Base-by-base conservation (phyloP, 2,797 vertebrate genomes). In the Eulemur mongoz region DNA sequence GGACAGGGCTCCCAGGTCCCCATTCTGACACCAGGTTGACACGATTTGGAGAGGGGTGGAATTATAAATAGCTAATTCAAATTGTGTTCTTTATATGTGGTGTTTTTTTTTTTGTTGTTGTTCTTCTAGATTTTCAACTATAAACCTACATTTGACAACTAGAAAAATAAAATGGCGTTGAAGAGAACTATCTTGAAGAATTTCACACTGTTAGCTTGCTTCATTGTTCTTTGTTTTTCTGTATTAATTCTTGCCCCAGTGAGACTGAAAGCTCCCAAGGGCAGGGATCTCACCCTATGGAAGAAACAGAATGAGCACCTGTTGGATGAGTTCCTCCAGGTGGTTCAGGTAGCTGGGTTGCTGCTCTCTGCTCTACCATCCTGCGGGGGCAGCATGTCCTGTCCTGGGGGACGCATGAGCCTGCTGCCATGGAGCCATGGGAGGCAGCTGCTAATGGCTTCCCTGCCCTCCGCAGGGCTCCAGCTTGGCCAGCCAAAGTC, bases 181-280 rank as follows among this genome's bases (percentile, higher is more conserved):
- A 27, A 30, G 83, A 17, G 25, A 3, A 9, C 30, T 30, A 9
- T 17, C 69, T 9, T 23, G 23, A 57, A 43, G 65, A 5, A 2
- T 0, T 38, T 18, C 30, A 2, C 0, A 0, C n/a, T 0, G 2
- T 0, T 38, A 9, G 17, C 14, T 7, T 22, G 23, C 12, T 9
- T 27, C 32, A 0, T 8, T 1, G 2, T 32, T 30, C 13, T 23
- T 7, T 18, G 17, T 12, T 35, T n/a, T 23, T 5, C 14, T 59
- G 23, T 3, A 14, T 17, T 43, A 18, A 40, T 69, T n/a, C 23
- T 27, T 45, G 23, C 59, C 18, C 52, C 9, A 45, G 65, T 1
- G 17, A 1, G 1, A 5, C 10, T 0, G 48, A 22, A 40, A 8
- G 70, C 25, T 23, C 50, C 4, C 2, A 45, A 11, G 1, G 6